Conservation (phyloP, 1,140 invertebrate species). For the Eumeta japonica region DNA sequence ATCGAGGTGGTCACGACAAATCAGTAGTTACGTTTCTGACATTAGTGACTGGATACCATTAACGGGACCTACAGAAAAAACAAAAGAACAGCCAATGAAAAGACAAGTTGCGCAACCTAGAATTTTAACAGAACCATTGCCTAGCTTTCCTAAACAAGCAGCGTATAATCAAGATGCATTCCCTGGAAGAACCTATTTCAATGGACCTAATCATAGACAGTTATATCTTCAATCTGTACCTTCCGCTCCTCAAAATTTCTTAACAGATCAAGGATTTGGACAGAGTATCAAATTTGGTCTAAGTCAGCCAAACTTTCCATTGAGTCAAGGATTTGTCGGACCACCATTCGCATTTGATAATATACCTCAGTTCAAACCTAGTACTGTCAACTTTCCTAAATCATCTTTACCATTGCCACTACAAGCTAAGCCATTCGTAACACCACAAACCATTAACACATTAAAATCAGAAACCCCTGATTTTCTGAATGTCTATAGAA, state of each 20-base stretch:
- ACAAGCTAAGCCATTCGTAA: conserved; percentile 25
- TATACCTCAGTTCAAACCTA: conserved; percentile 23
- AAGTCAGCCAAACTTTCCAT: conserved; percentile 34
- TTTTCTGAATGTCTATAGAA: conserved; percentile 47
- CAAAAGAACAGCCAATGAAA: conserved; percentile 22
- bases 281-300: conserved; percentile 40
- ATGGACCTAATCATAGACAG: conserved; percentile 34
- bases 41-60: conserved; percentile 49
- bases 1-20: conserved; percentile 55
- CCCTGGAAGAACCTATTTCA: conserved; percentile 30
- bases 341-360: conserved; percentile 33
- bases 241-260: conserved; percentile 40
- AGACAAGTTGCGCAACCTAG: conserved; percentile 52
- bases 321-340: conserved; percentile 42
- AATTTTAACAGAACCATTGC: conserved; percentile 55
- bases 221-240: conserved; percentile 47
- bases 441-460: conserved; percentile 15
- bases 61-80: conserved; percentile 23
- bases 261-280: conserved; percentile 41
- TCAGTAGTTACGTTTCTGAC: conserved; percentile 45
- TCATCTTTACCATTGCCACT: conserved; percentile 17
- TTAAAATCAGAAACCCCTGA: conserved; percentile 26
- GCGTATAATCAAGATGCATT: conserved; percentile 41
- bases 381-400: conserved; percentile 25
- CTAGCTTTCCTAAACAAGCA: conserved; percentile 36